Base-by-base conservation (phyloP, 2,113 vertebrate genomes). In the Lepus europaeus region DNA sequence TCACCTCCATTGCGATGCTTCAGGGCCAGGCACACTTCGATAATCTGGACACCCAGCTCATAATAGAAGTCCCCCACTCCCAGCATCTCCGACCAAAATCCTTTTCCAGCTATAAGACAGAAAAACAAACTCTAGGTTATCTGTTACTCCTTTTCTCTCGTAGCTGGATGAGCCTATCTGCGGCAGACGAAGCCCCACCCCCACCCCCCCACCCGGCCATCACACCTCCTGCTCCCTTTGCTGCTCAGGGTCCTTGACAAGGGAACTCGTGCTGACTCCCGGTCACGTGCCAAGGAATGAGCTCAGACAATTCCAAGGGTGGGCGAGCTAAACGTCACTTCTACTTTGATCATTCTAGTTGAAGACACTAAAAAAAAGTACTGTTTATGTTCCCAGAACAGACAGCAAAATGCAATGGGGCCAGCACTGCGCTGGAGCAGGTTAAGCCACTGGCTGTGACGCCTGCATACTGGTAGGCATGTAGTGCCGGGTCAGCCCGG, bases 61-160 rank as follows among this genome's bases (percentile, higher is more conserved):
- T 99, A 99, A 97, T 99, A 99, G 95, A 99, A 99, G 96, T 99
- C 99, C 51, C 99, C 99, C 3, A 99, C 99, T 1, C 99, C 99
- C 2, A 99, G 97, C 99, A 99, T 99, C 98, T 99, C 99, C 0
- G 99, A 99, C 99, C 99, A 99, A 96, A 99, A 99, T 29, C 99
- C 99, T 98, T 99, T 99, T 0, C 99, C 99, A 86, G 99, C 99
- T 99, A 95, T 27, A 73, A 96, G 80, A 39, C 0, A 83, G 95
- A 66, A 97, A 91, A 79, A 64, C 45, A 45, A 93, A 92, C 77
- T 23, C 20, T 80, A 63, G 39, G 59, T 95, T 80, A 91, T 51
- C 74, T 33, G 59, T 69, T n/a, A 68, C 74, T 63, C 19, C 51
- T 87, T 45, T 89, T 80, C 84, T 78, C 70, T 92, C 25, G 74